Base-by-base conservation (phyloP, 2,113 vertebrate species). In the Trematocara unimaculatum region DNA sequence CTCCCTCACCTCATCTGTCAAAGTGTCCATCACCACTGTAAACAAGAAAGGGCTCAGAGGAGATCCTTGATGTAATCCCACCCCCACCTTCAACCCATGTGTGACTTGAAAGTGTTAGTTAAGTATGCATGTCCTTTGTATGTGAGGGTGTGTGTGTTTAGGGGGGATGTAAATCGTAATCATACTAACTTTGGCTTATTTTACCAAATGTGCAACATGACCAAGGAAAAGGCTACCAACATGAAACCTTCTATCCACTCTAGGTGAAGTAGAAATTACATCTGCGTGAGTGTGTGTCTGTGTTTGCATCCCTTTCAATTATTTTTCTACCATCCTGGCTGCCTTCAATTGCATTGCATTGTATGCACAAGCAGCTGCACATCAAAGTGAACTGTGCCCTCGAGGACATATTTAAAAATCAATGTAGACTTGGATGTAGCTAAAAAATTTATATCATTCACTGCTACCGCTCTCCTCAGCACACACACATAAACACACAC, bases 361-460 rank as follows among this genome's bases (percentile, higher is more conserved):
- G 89, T 90, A 87, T 90, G 88, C 93, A 93, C 83, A 92, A 86
- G 54, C 86, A 91, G 64, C 72, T 78, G 62, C 83, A 94, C 92
- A 95, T 93, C 93, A 94, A 95, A 94, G 92, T 85, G 89, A 94
- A 88, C 83, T 86, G 53, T 90, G 88, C 88, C 93, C 78, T 81
- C 84, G 13, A 93, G 93, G 92, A 94, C 89, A 93, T 91, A 89
- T 93, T 94, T 91, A 93, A 94, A 94, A 95, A 94, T 94, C 93
- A 90, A 93, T 94, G 84, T 86, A 86, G 86, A 90, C 83, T 92
- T 91, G 89, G 88, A 93, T 91, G 88, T 87, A 87, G 60, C 89
- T 95, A 88, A 93, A 94, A 94, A 86, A 93, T 92, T 78, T 62
- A 89, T 91, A 91, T 89, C 83, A 87, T 86, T 92, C 87, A 84